A percentile compares a stretch with the other conserved stretches of the same genome.
Conservation (phyloP, 2,888 invertebrate genomes). For the Dicranocentrus wangi region DNA sequence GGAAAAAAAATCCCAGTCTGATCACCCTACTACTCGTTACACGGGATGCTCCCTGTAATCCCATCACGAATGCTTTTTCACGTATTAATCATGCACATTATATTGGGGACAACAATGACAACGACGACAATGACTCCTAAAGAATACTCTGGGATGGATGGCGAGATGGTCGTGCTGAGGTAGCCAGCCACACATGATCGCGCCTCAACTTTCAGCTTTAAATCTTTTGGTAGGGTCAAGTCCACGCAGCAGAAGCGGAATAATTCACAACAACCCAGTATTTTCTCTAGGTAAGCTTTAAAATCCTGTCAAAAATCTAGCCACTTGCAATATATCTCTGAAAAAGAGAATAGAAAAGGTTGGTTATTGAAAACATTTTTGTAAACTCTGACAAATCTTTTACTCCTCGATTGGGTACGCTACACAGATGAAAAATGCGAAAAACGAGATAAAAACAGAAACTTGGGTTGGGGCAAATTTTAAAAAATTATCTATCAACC, state of each 20-base stretch:
- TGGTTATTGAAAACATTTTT: too few relatives aligned
- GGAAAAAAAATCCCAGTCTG: not conserved
- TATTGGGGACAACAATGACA: conserved; percentile 47
- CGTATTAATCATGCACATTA: conserved; percentile 46
- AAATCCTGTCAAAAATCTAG: conserved; percentile 50
- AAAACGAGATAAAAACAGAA: too few relatives aligned
- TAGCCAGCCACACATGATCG: too few relatives aligned
- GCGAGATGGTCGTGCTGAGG: not conserved
- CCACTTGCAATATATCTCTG: conserved; percentile 43
- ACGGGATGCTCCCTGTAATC: conserved; percentile 5
- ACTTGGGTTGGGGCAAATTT: too few relatives aligned
- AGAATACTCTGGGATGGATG: not conserved
- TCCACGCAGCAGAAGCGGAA: too few relatives aligned
- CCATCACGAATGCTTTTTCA: conserved; percentile 19
- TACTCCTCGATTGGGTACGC: too few relatives aligned
- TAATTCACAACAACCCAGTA: too few relatives aligned
- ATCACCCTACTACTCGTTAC: not conserved
- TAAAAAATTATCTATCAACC: too few relatives aligned
- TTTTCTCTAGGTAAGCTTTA: conserved; percentile 15
- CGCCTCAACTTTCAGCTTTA: too few relatives aligned
- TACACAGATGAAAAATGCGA: too few relatives aligned
- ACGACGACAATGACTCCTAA: conserved; percentile 31
- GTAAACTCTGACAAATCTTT: too few relatives aligned
- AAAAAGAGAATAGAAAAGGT: conserved; percentile 30
- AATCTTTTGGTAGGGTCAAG: too few relatives aligned